These are phyloP conservation scores for Rhombomys opimus DNA, from an alignment of 2,113 vertebrate genomes.

Conservation along the genomic window DNA sequence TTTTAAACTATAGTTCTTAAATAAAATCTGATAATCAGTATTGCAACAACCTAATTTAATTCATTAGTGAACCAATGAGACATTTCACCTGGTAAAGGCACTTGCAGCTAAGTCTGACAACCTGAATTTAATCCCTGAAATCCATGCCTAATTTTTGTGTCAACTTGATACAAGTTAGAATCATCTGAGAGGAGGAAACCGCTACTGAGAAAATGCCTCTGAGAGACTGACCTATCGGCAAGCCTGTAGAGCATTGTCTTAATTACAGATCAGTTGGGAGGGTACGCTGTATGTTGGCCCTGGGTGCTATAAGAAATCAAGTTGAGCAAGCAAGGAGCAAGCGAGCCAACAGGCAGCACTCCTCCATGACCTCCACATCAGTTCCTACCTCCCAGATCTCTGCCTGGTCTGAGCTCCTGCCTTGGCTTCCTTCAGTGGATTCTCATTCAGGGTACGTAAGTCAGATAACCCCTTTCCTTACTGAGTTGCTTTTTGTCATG, in stretches of 20 bases:
- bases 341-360: neutral
- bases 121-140: neutral
- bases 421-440: neutral
- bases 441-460: neutral
- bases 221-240: neutral
- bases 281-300: neutral
- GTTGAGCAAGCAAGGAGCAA: neutral
- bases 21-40: neutral
- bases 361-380: neutral
- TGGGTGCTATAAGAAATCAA: neutral
- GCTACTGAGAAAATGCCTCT: neutral
- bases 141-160: neutral
- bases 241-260: neutral
- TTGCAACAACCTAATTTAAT: constrained; percentile 33
- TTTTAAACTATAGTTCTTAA: neutral
- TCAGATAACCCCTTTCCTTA: neutral
- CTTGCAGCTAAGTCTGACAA: neutral
- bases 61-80: neutral
- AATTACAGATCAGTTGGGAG: neutral
- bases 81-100: neutral
- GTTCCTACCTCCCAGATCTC: neutral
- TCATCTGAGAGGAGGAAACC: neutral
- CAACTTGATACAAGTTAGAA: neutral
- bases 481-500: neutral
- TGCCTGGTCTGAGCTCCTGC: neutral